Evolutionary conservation across 1,140 invertebrate genomes (phyloP).

Genomic region (Aphidius ervi): DNA sequence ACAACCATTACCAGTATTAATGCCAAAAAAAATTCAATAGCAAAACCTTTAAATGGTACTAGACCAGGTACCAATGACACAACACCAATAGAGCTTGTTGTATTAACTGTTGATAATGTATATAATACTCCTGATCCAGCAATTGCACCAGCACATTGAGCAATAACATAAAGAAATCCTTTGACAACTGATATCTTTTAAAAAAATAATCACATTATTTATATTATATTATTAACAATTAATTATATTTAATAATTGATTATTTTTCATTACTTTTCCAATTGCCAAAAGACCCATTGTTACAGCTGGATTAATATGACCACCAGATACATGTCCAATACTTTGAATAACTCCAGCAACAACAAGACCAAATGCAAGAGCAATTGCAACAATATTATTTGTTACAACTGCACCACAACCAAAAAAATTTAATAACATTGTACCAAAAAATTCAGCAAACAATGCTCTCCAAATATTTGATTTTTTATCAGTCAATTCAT

Average conservation of each 20-base stretch:
- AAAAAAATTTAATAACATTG: constrained; percentile 74
- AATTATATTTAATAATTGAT: too few relatives aligned
- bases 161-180: constrained; percentile 75
- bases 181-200: constrained; percentile 60
- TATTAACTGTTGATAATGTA: constrained; percentile 41
- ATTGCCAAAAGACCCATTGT: constrained; percentile 74
- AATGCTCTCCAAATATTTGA: constrained; percentile 63
- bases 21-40: constrained; percentile 85
- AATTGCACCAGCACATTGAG: constrained; percentile 79
- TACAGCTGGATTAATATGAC: constrained; percentile 89
- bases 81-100: constrained; percentile 49
- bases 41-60: constrained; percentile 72
- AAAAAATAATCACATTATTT: constrained; percentile 11
- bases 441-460: constrained; percentile 82
- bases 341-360: constrained; percentile 77
- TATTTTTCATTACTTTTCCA: constrained; percentile 59
- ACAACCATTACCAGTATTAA: constrained; percentile 84
- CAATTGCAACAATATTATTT: constrained; percentile 68
- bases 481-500: constrained; percentile 63
- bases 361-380: constrained; percentile 80
- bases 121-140: constrained; percentile 72
- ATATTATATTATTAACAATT: not conserved
- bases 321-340: constrained; percentile 84
- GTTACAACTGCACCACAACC: constrained; percentile 73
- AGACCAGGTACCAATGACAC: constrained; percentile 63